These are phyloP conservation scores for Trichoplusia ni DNA, from an alignment of 1,140 invertebrate genomes.

Conservation along the genomic window DNA sequence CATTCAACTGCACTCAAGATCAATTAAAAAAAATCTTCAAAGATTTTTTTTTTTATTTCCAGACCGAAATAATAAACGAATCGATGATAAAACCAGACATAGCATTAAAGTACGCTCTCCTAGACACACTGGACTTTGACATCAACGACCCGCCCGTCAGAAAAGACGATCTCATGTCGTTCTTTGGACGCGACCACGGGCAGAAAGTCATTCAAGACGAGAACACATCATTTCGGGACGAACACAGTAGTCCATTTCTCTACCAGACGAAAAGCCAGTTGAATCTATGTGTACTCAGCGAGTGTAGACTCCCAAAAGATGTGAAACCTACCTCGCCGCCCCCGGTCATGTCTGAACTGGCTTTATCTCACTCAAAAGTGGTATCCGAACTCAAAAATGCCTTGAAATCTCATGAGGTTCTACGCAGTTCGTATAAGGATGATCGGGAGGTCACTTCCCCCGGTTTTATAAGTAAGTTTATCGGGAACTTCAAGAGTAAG, in stretches of 20 bases:
- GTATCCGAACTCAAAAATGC: conserved; percentile 78
- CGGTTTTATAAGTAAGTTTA: conserved; percentile 76
- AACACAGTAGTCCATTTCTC: conserved; percentile 90
- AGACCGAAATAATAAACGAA: conserved; percentile 86
- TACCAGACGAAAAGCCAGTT: conserved; percentile 91
- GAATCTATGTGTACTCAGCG: conserved; percentile 83
- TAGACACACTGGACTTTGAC: conserved; percentile 74
- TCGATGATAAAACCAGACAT: conserved; percentile 89
- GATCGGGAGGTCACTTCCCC: conserved; percentile 58
- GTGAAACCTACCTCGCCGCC: conserved; percentile 54
- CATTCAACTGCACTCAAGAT: too few species aligned
- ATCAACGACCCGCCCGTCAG: conserved; percentile 67
- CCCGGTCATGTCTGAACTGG: conserved; percentile 68
- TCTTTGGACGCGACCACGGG: conserved; percentile 78
- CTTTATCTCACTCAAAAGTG: conserved; percentile 76
- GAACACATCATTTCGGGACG: conserved; percentile 84
- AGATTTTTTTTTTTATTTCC: conserved; percentile 36
- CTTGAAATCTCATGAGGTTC: conserved; percentile 71
- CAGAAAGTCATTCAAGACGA: conserved; percentile 80
- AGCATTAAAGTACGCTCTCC: conserved; percentile 84
- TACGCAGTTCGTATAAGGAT: conserved; percentile 60
- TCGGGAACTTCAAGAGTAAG: conserved; percentile 73
- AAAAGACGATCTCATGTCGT: conserved; percentile 76
- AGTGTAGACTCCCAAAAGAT: conserved; percentile 57
- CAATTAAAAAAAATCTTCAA: too few species aligned